phyloP scores from a whole-genome alignment of 2,888 invertebrate species.

The Sclerodermus sp. region DNA sequence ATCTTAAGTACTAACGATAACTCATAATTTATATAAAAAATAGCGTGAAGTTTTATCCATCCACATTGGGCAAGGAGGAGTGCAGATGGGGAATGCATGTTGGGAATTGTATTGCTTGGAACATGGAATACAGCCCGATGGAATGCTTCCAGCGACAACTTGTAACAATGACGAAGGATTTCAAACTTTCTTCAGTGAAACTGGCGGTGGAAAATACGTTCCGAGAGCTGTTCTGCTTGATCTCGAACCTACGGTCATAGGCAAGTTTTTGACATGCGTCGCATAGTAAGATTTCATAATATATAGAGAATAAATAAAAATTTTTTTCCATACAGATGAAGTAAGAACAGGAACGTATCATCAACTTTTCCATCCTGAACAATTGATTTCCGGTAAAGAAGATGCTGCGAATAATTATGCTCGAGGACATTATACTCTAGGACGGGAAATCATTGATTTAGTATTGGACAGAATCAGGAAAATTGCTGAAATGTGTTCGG shows the following conservation, averaged over 20 bases:
- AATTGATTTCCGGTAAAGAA: slow-evolving; percentile 71
- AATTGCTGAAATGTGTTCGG: slow-evolving; percentile 63
- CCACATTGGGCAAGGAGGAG: slow-evolving; percentile 83
- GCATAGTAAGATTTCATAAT: no score
- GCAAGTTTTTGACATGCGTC: no score
- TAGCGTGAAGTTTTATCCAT: slow-evolving; percentile 85
- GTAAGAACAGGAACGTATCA: slow-evolving; percentile 64
- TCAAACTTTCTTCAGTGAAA: slow-evolving; percentile 80
- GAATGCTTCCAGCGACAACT: slow-evolving; percentile 62
- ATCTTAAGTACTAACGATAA: no score
- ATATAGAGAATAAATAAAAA: not conserved
- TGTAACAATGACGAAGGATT: slow-evolving; percentile 60
- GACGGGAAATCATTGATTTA: slow-evolving; percentile 64
- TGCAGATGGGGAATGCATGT: slow-evolving; percentile 82
- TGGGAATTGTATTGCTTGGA: slow-evolving; percentile 84
- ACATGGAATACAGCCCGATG: slow-evolving; percentile 80
- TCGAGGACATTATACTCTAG: slow-evolving; percentile 70
- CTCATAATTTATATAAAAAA: not conserved
- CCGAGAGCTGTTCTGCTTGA: slow-evolving; percentile 86
- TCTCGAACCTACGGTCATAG: slow-evolving; percentile 85
- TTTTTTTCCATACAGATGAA: slow-evolving; percentile 50
- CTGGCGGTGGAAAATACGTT: slow-evolving; percentile 84
- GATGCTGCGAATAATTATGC: slow-evolving; percentile 73
- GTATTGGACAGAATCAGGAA: slow-evolving; percentile 63
- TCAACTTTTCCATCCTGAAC: slow-evolving; percentile 70